These are phyloP conservation scores for Collichthys lucidus DNA, from an alignment of 2,113 vertebrate genomes.

Conservation along the genomic window DNA sequence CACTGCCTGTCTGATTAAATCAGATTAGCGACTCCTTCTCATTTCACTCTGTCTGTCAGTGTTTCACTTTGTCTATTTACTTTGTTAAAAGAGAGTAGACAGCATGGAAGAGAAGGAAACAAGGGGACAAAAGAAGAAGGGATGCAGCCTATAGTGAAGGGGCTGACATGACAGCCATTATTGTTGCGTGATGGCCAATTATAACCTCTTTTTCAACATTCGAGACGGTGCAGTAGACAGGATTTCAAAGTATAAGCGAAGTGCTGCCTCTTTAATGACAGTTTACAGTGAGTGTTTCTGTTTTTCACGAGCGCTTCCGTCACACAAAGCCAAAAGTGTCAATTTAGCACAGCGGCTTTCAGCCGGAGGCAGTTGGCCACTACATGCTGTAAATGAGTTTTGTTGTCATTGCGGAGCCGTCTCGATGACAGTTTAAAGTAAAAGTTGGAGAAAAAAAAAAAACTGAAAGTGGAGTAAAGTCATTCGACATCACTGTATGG, in stretches of 20 bases:
- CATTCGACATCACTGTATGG: neutral
- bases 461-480: constrained; percentile 17
- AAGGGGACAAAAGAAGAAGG: constrained; percentile 19
- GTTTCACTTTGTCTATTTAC: constrained; percentile 30
- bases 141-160: constrained; percentile 25
- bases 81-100: constrained; percentile 18
- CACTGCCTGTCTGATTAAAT: constrained; percentile 54
- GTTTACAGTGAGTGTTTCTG: constrained; percentile 59
- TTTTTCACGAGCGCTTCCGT: constrained; percentile 56
- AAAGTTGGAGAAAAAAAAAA: constrained; percentile 15
- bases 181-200: constrained; percentile 73
- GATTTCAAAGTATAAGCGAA: constrained; percentile 57
- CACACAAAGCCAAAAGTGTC: constrained; percentile 61
- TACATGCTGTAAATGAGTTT: constrained; percentile 39
- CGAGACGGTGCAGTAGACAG: constrained; percentile 49
- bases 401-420: constrained; percentile 32
- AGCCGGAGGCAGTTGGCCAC: constrained; percentile 45
- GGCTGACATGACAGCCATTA: constrained; percentile 62
- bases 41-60: constrained; percentile 14
- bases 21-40: constrained; percentile 42
- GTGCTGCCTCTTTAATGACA: constrained; percentile 63
- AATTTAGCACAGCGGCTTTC: constrained; percentile 53
- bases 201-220: constrained; percentile 56
- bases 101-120: constrained; percentile 19
- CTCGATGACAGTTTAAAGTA: constrained; percentile 41